These are phyloP conservation scores for Kryptolebias marmoratus DNA, from an alignment of 2,113 vertebrate species.

Conservation along the genomic window DNA sequence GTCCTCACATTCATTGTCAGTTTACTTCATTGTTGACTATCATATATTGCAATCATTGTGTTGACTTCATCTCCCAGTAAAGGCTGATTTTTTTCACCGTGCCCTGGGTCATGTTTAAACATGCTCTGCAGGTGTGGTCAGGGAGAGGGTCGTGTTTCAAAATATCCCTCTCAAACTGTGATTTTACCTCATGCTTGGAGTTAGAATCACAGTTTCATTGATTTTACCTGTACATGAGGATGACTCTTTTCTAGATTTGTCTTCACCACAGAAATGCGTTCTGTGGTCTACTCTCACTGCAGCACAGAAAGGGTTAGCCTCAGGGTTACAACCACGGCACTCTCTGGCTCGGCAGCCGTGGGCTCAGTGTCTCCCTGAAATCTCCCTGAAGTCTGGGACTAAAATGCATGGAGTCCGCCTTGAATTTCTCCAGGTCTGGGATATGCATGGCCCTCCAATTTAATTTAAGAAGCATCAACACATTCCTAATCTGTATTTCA, in stretches of 20 bases:
- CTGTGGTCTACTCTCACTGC: background rate
- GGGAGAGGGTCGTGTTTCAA: background rate
- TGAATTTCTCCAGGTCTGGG: conserved; percentile 2
- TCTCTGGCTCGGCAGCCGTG: background rate
- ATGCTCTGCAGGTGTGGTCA: background rate
- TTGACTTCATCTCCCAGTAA: no score
- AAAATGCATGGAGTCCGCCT: background rate
- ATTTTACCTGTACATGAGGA: background rate
- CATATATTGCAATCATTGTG: no score
- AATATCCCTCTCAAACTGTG: background rate
- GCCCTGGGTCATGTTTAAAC: background rate
- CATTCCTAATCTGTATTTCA: no score
- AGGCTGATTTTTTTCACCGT: background rate
- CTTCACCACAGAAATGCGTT: background rate
- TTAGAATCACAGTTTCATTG: background rate
- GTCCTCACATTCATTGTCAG: no score
- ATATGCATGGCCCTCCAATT: no score
- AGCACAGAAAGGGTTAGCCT: background rate
- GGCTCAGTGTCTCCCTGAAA: background rate
- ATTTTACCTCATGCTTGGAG: background rate
- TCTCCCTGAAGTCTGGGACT: background rate
- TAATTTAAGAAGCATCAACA: background rate
- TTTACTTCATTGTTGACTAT: no score
- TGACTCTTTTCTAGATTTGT: background rate
- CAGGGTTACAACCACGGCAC: background rate